Conservation (phyloP, 2,113 vertebrate genomes). For the Shinisaurus crocodilurus region DNA sequence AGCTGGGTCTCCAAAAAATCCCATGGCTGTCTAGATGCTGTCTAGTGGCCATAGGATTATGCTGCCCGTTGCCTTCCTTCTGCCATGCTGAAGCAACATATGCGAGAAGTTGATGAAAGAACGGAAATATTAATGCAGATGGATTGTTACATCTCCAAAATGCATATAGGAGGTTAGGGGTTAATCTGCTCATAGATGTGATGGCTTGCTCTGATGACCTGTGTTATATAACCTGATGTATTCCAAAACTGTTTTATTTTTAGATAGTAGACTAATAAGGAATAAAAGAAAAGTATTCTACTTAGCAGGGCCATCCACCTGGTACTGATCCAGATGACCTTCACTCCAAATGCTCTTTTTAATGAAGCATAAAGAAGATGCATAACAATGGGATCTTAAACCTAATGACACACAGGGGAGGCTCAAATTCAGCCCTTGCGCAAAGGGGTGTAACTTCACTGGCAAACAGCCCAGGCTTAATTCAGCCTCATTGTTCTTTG, state of each 20-base stretch:
- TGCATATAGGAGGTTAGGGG: slow-evolving; percentile 10
- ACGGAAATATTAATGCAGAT: slow-evolving; percentile 10
- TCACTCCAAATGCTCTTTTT: slow-evolving; percentile 16
- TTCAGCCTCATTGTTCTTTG: slow-evolving; percentile 17
- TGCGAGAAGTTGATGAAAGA: not conserved
- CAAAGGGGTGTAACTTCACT: not conserved
- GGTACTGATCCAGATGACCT: slow-evolving; percentile 37
- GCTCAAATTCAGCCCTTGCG: slow-evolving; percentile 15
- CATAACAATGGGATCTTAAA: not conserved
- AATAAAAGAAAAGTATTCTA: slow-evolving; percentile 9
- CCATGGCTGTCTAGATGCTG: no score
- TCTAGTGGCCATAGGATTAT: not conserved
- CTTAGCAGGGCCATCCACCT: slow-evolving; percentile 22
- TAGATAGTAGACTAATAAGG: slow-evolving; percentile 49
- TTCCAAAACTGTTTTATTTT: slow-evolving; percentile 55
- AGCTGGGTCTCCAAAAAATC: no score
- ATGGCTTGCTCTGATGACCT: not conserved
- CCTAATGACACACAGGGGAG: not conserved
- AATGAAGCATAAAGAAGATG: slow-evolving; percentile 37
- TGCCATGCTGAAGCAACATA: not conserved
- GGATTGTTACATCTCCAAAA: slow-evolving; percentile 9
- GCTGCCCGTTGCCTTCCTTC: not conserved
- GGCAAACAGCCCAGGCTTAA: not conserved
- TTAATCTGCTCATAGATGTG: not conserved
- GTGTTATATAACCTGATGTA: slow-evolving; percentile 4